Conservation (phyloP, 2,797 vertebrate species). For the Silurus lanzhouensis region DNA sequence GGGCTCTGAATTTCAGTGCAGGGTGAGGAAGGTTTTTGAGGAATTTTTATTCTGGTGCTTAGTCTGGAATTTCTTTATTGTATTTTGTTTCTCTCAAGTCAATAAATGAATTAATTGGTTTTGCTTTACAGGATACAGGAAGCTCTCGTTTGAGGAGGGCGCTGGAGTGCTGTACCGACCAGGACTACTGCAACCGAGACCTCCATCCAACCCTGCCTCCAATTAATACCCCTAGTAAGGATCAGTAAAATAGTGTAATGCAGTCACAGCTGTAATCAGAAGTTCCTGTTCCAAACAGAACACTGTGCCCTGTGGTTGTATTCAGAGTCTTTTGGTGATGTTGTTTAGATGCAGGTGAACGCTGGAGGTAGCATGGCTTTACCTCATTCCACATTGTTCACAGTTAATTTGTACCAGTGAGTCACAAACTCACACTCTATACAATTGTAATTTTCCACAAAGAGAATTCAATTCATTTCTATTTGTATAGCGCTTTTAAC, state of each 20-base stretch:
- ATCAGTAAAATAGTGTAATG: neutral
- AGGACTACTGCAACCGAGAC: constrained; percentile 90
- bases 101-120: neutral
- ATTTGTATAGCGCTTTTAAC: no score
- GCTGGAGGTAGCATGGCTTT: neutral
- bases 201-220: constrained; percentile 90
- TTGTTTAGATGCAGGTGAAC: neutral
- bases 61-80: neutral
- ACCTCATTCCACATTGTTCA: neutral
- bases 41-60: neutral
- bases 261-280: neutral
- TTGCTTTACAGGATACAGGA: constrained; percentile 81
- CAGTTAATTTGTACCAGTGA: neutral
- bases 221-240: constrained; percentile 80
- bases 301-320: neutral
- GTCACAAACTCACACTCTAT: neutral
- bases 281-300: neutral
- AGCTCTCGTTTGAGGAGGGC: constrained; percentile 82
- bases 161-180: constrained; percentile 89
- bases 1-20: constrained; percentile 95
- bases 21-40: constrained; percentile 71
- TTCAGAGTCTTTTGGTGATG: neutral
- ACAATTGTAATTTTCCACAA: neutral
- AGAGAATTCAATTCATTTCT: neutral
- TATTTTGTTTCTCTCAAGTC: neutral